Evolutionary conservation across 2,888 invertebrate species (phyloP), one percentile per base, ranked within the genome.

Genomic region (Acleris cristana): DNA sequence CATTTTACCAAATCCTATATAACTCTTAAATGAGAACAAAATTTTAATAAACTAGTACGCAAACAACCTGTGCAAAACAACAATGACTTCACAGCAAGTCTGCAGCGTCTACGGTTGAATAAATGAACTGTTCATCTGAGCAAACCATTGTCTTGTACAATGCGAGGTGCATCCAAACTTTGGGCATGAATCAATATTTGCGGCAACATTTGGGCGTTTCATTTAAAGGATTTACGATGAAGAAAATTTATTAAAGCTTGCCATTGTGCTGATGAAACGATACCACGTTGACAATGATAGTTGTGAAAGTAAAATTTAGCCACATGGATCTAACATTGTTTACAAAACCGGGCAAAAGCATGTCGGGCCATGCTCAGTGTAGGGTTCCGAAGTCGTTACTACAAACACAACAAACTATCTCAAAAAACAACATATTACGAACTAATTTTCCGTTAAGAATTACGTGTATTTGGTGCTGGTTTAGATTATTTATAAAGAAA

Each of bases 51-150:
- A 69, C 60, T 56, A 40, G 60, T 34, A 54, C 21, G 61, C 66
- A 57, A 66, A 53, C 45, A 56, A 56, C 34, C 56, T 34, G 18
- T 45, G 34, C 56, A 57, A 57, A 66, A 56, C 56, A 67, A 67
- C 62, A 67, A 63, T 58, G 63, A 67, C 62, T 67, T 58, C 40
- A 14, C 63, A 61, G 55, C 56, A 62, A 61, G 61, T 70, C 71
- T 55, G 65, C 69, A 65, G 71, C 71, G 65, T 65, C 69, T 64
- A 71, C 71, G 68, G 69, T 71, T 72, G 73, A 72, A 75, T 75
- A 75, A 74, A 73, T 73, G 74, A 71, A 73, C 72, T 69, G 71
- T 74, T 72, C 71, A 69, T 68, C 68, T 69, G 73, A 60, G 51
- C 69, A 49, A 69, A 65, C 59, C 70, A 73, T 69, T 62, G 61